Conservation (phyloP, 2,888 invertebrate species). For the Plagiodera versicolora region DNA sequence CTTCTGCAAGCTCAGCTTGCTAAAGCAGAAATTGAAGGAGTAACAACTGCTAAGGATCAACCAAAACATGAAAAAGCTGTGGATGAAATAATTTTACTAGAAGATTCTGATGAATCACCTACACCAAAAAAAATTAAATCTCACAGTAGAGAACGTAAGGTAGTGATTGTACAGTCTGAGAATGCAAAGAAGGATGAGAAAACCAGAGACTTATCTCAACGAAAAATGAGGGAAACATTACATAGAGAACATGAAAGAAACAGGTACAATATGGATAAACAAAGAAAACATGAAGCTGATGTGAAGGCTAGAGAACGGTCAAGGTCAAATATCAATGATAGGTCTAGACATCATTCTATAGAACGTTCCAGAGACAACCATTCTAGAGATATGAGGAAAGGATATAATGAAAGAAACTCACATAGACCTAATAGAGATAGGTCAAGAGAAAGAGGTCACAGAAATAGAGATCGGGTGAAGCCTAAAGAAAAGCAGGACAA, state of each 20-base stretch:
- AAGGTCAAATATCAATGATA: conserved; percentile 29
- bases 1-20: conserved; percentile 78
- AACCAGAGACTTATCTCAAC: conserved; percentile 16
- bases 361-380: conserved; percentile 45
- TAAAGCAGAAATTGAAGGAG: conserved; percentile 65
- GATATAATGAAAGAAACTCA: conserved; percentile 26
- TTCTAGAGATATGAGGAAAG: conserved; percentile 45
- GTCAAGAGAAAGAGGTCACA: conserved; percentile 52
- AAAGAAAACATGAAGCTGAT: conserved; percentile 48
- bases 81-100: conserved; percentile 65
- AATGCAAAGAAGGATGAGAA: conserved; percentile 26
- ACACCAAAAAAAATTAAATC: conserved; percentile 47
- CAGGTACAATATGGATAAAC: conserved; percentile 33
- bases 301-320: conserved; percentile 44
- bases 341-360: conserved; percentile 40
- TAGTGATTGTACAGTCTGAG: conserved; percentile 44
- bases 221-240: conserved; percentile 4
- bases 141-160: conserved; percentile 52
- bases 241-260: conserved; percentile 27
- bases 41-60: conserved; percentile 28
- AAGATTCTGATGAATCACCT: conserved; percentile 60
- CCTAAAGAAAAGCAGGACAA: conserved; percentile 58
- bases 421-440: conserved; percentile 43
- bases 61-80: conserved; percentile 51
- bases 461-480: conserved; percentile 44